These are phyloP conservation scores for Calephelis perditalis DNA, from an alignment of 2,888 invertebrate species.

Conservation along the genomic window DNA sequence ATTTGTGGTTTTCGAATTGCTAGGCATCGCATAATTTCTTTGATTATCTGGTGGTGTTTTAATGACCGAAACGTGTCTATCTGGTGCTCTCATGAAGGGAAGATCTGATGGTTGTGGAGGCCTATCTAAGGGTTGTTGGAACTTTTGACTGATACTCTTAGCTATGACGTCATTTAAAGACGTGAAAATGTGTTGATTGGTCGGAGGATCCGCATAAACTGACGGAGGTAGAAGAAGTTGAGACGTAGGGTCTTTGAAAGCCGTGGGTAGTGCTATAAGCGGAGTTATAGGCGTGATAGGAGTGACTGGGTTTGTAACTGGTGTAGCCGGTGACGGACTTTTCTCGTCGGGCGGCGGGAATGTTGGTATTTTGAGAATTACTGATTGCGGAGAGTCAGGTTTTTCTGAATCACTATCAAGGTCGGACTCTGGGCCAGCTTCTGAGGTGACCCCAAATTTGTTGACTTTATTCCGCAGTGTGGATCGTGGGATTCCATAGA, in stretches of 20 bases:
- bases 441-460: constrained; percentile 83
- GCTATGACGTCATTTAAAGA: constrained; percentile 92
- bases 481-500: constrained; percentile 97
- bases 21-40: constrained; percentile 74
- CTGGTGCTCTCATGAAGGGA: constrained; percentile 64
- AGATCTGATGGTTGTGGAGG: constrained; percentile 59
- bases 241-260: constrained; percentile 59
- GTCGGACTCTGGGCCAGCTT: constrained; percentile 81
- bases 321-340: constrained; percentile 62
- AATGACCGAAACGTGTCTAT: constrained; percentile 73
- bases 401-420: constrained; percentile 62
- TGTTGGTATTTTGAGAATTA: constrained; percentile 96
- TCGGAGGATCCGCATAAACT: constrained; percentile 74
- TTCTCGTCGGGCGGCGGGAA: constrained; percentile 82
- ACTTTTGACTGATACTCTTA: constrained; percentile 93
- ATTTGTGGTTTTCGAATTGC: constrained; percentile 63
- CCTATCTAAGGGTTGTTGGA: constrained; percentile 80
- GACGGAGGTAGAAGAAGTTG: constrained; percentile 60
- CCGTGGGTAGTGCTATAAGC: constrained; percentile 35
- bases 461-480: constrained; percentile 97
- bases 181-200: constrained; percentile 79
- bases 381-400: constrained; percentile 80
- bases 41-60: constrained; percentile 80
- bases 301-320: constrained; percentile 62
- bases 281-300: constrained; percentile 69